Evolutionary conservation across 2,888 invertebrate genomes (phyloP), one percentile per base, ranked within the genome.

Genomic region (Eudiplozoon nipponicum): DNA sequence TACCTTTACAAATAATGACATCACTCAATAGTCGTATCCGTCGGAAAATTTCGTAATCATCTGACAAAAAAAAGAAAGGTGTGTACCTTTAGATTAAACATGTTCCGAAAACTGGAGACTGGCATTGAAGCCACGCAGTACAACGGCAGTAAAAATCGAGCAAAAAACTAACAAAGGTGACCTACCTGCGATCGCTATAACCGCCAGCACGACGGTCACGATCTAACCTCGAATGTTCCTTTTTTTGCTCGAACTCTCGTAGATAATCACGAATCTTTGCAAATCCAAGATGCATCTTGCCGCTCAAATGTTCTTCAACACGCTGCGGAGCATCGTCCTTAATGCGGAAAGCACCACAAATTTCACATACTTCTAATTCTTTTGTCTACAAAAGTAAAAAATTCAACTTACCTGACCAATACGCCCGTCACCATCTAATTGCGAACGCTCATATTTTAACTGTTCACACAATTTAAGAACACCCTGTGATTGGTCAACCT

Each of bases 351-450:
- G 90, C 86, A 1, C 90, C 90, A 56, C 90, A 94, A 1, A 84
- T 77, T 48, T 80, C 76, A 59, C 90, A 94, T 15, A 94, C 90
- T 60, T 86, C 84, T 86, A 90, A 86, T 56, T 80, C 80, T 58
- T 90, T 86, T 57, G 80, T 78, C 54, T 78, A 36, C 22, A 22
- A n/a, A 13, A 22, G 11, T 28, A 26, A 28, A n/a, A 36, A 20
- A 36, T 22, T 13, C n/a, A 28, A 7, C 4, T 34, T 38, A 38
- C 38, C 18, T 38, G 38, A 31, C 31, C 31, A 31, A 31, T 4
- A 15, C 13, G 11, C 11, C 18, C n/a, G 5, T 43, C 47, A 22
- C 36, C 28, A 44, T 61, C 45, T 22, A 84, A 57, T 17, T 67
- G 62, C 47, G 77, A 76, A 40, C 76, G 67, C 56, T 90, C 86